Base-by-base conservation (phyloP, 2,888 invertebrate species). In the Steinernema hermaphroditum region DNA sequence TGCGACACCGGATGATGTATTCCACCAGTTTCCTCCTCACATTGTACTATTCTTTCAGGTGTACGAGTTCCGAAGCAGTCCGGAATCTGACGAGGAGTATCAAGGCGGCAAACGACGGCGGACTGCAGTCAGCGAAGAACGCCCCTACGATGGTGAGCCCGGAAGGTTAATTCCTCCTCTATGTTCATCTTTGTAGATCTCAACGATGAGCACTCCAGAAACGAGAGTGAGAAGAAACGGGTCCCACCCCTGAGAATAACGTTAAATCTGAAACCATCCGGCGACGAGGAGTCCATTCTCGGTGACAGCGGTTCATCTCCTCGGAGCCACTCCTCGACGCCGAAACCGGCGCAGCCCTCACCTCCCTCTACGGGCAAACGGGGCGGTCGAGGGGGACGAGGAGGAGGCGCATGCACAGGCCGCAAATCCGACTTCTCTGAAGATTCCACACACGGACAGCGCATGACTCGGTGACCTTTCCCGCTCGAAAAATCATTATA, bases 251-350 rank as follows among this genome's bases (percentile, higher is more conserved):
- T 62, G 14, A 29, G 62, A 16, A 62, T 62, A 24, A 29, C 62
- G 16, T n/a, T 62, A 14, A 62, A 62, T n/a, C n/a, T 62, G 32
- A 62, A 62, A 16, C 32, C 62, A n/a, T 32, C 62, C 32, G 62
- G 62, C 32, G 62, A 62, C 16, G 62, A 62, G 4, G 62, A 62
- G 22, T 62, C 62, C 16, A 34, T 12, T 14, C 62, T 34, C 16
- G 62, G 62, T 14, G 62, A 62, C 29, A 62, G 62, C 19, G 62
- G 62, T n/a, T 62, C 62, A 32, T 62, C 62, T 22, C 62, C 62
- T 1, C 62, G 62, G n/a, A 62, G 62, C 14, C 62, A 62, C 34
- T 62, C 62, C 27, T 62, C 62, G 12, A 62, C 62, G 4, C 62
- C 62, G 14, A 62, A 62, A 16, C 62, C 62, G 32, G 34, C 29